Percentiles rank a stretch among this genome's conserved stretches.
Evolutionary conservation across 2,797 vertebrate species (phyloP).

Genomic region (Cossypha niveicapilla): DNA sequence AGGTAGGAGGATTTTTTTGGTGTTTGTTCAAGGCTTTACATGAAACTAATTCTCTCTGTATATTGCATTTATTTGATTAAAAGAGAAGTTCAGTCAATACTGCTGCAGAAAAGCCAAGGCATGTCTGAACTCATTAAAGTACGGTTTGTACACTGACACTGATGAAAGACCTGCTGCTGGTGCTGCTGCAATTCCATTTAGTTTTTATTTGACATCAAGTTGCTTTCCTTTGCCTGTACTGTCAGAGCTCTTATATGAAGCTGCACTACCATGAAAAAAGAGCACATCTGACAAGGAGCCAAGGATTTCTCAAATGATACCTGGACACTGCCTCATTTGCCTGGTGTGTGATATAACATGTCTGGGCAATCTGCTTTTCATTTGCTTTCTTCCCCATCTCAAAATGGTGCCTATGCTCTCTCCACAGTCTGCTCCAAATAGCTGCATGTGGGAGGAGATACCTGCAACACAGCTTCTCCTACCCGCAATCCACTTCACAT

Average conservation of each 20-base stretch:
- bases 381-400: neutral
- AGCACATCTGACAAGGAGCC: neutral
- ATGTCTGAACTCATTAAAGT: constrained; percentile 50
- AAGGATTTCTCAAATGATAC: neutral
- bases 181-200: constrained; percentile 18
- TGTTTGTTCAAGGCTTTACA: neutral
- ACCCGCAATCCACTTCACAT: neutral
- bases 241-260: constrained; percentile 35
- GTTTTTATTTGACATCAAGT: constrained; percentile 27
- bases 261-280: neutral
- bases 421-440: neutral
- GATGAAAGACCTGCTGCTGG: constrained; percentile 34
- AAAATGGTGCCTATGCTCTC: neutral
- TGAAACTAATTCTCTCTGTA: constrained; percentile 18
- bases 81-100: constrained; percentile 27
- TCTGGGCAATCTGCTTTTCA: neutral
- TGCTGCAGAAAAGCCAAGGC: constrained; percentile 2
- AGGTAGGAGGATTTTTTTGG: neutral
- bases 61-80: constrained; percentile 32
- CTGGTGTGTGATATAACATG: neutral
- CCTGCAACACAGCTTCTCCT: constrained; percentile 19
- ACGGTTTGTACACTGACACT: neutral
- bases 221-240: neutral
- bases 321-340: neutral
- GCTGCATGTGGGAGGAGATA: constrained; percentile 12